Evolutionary conservation across 2,888 invertebrate species (phyloP), one percentile per base, ranked within the genome.

Genomic region (Hyles lineata): DNA sequence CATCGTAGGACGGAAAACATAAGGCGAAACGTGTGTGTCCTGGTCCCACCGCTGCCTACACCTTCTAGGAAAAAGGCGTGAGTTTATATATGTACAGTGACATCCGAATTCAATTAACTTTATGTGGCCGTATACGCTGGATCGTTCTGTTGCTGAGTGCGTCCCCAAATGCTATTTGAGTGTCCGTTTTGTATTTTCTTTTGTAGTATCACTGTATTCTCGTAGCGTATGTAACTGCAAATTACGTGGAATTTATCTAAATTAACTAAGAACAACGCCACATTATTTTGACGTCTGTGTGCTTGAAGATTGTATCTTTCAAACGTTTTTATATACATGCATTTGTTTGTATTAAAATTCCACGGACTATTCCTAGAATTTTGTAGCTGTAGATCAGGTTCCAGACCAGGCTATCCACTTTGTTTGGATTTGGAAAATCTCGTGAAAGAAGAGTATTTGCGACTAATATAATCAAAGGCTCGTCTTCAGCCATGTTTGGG

Each of bases 31-130:
- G 3, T 29, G 29, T 3, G 3, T 29, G 29, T 29, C 29, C 0
- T 29, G 29, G 3, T 29, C 2, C 2, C 29, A 29, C 29, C 29
- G 3, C 29, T 29, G 29, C 5, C 29, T 29, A 29, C 29, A 29
- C 29, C 29, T 29, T 29, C 29, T 29, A 5, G 29, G 29, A 29
- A 5, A 29, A n/a, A 43, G 21, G 21, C 8, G n/a, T 23, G 15
- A 70, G 32, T 21, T 59, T 29, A 55, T 59, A 23, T 29, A 70
- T 21, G 29, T 43, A 35, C 35, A 70, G 29, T 55, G 70, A 70
- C 70, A 60, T 43, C 15, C 35, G 60, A 71, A 71, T 43, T 35
- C 60, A 71, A 71, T 71, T 71, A 71, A 71, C 60, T 71, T 71
- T 60, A 60, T 71, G 70, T 70, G 59, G 32, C 70, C 60, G 58